Conservation (phyloP, 2,113 vertebrate species). For the Hemiscyllium ocellatum region DNA sequence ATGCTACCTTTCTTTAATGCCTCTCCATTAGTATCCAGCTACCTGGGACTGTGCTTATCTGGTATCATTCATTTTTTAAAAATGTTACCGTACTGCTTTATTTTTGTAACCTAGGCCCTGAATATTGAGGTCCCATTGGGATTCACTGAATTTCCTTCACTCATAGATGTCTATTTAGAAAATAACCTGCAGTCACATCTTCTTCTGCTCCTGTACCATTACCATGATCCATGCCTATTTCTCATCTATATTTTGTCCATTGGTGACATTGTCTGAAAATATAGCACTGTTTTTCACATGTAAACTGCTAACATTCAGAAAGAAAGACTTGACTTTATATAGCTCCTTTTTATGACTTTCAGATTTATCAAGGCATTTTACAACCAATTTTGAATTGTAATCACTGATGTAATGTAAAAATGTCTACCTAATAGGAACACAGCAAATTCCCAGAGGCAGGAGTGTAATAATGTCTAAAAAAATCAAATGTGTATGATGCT, state of each 20-base stretch:
- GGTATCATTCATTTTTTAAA: neutral
- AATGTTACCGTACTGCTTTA: too few relatives aligned
- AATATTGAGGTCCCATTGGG: too few relatives aligned
- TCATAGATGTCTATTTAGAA: neutral
- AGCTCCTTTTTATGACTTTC: neutral
- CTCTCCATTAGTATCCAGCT: neutral
- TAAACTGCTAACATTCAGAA: neutral
- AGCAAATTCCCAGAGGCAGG: neutral
- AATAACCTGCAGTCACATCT: neutral
- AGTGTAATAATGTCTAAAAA: neutral
- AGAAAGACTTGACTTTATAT: neutral
- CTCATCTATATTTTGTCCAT: neutral
- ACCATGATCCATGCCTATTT: neutral
- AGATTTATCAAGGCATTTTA: neutral
- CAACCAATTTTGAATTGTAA: neutral
- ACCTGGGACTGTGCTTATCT: too few relatives aligned
- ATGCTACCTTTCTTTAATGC: too few relatives aligned
- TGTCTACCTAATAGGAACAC: neutral
- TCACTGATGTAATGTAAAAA: neutral
- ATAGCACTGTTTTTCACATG: neutral
- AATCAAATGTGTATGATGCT: neutral
- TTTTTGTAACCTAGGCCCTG: too few relatives aligned
- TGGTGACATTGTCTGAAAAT: neutral
- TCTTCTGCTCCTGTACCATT: neutral
- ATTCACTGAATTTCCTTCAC: neutral